Conservation (phyloP, 2,797 vertebrate species). For the Anguilla anguilla region DNA sequence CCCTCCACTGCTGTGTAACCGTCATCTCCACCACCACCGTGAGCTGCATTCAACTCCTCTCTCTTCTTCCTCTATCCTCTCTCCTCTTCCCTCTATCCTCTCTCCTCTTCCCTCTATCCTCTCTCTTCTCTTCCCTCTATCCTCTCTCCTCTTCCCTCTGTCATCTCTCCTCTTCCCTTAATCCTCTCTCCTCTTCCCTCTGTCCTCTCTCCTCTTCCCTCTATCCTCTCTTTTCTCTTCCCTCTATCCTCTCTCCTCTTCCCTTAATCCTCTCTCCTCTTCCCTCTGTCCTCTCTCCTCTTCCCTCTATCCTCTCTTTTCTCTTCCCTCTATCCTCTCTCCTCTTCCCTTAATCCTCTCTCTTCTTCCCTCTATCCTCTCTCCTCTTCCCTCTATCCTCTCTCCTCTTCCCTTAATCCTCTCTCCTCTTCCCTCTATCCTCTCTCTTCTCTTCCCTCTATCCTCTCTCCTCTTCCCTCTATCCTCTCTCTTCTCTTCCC, state of each 20-base stretch:
- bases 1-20: conserved; percentile 71
- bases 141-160: neutral
- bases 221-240: conserved; percentile 2
- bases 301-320: neutral
- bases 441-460: neutral
- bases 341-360: neutral
- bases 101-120: conserved; percentile 10
- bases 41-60: conserved; percentile 26
- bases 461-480: neutral
- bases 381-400: conserved; percentile 36
- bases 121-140: neutral
- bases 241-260: neutral
- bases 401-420: conserved; percentile 21
- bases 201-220: conserved; percentile 7
- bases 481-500: no score
- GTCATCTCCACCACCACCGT: conserved; percentile 58
- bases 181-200: neutral
- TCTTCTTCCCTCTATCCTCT: neutral
- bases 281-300: neutral
- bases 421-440: neutral
- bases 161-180: neutral
- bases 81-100: conserved; percentile 12
- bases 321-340: neutral
- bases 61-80: neutral
- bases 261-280: neutral